Base-by-base conservation (phyloP, 1,140 invertebrate species). In the Scaptomyza graminum region DNA sequence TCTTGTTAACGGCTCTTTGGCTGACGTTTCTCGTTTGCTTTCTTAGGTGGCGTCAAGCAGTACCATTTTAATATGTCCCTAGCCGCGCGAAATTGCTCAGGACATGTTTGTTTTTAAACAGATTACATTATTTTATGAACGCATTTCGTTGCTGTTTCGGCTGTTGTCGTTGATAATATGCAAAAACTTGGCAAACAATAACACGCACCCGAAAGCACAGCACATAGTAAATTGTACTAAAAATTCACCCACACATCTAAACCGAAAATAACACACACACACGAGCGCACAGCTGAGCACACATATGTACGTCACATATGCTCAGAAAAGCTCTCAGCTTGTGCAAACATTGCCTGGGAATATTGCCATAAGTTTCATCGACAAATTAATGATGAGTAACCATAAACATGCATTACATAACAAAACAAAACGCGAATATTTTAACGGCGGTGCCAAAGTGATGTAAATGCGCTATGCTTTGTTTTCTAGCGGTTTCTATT, bases 71-170 rank as follows among this genome's bases (percentile, higher is more conserved):
- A 87, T 82, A 87, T 87, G 82, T 87, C 82, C 82, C 82, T 82
- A 87, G 82, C 76, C 75, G 64, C 83, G 83, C 82, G 83, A 87
- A 87, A 87, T 85, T 87, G 83, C 82, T 88, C 60, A 82, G 82
- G 75, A 88, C 83, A 88, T 87, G 83, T 87, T 87, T 87, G 82
- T 87, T 87, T 87, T 87, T 82, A 88, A 87, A 87, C 78, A 87
- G 82, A 87, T 87, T 87, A 87, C 82, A 87, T 87, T 88, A 87
- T 87, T 87, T 88, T 87, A 87, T 87, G 82, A 87, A 85, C 82
- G 82, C 71, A 77, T 81, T 85, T 77, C 63, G 76, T 60, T 54
- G 52, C 49, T 73, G 57, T 44, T 37, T 50, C 65, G 39, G 64
- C 70, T 57, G 44, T 69, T 77, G 59, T 51, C 54, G 70, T 75